Conservation (phyloP, 2,888 invertebrate genomes). For the Alloscopus bannaensis region DNA sequence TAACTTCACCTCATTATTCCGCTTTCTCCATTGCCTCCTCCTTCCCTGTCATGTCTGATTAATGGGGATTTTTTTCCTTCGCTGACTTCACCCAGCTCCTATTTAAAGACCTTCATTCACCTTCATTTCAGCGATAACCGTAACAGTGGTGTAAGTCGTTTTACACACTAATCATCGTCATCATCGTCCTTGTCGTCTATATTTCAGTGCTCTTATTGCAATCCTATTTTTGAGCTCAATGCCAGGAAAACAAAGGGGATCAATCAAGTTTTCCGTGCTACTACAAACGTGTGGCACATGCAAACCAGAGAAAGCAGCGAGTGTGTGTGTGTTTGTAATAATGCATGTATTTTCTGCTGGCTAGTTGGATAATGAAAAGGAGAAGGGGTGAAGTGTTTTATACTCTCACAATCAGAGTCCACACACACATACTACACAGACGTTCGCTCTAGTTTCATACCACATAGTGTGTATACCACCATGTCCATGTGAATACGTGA, state of each 20-base stretch:
- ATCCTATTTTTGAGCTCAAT: slow-evolving; percentile 52
- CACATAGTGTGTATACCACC: too few species aligned
- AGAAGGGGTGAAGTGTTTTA: too few species aligned
- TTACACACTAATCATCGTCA: slow-evolving; percentile 29
- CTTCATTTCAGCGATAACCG: slow-evolving; percentile 13
- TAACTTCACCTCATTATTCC: slow-evolving; percentile 43
- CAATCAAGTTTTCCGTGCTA: slow-evolving; percentile 7
- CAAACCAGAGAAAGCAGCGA: not conserved
- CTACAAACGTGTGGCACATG: not conserved
- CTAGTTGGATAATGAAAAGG: too few species aligned
- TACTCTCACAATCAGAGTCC: too few species aligned
- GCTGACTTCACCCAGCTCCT: not conserved
- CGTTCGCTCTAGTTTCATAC: too few species aligned
- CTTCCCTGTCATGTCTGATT: slow-evolving; percentile 64
- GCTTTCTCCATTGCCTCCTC: too few species aligned
- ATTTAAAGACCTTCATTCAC: slow-evolving; percentile 17
- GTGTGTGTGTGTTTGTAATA: not conserved
- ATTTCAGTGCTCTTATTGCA: slow-evolving; percentile 3
- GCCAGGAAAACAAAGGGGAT: slow-evolving; percentile 23
- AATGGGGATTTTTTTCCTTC: slow-evolving; percentile 27
- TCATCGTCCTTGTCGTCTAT: slow-evolving; percentile 7
- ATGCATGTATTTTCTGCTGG: too few species aligned
- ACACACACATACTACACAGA: too few species aligned
- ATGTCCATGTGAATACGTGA: slow-evolving; percentile 1
- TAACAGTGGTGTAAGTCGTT: too few species aligned